Evolutionary conservation across 2,113 vertebrate species (phyloP).

Genomic region (Heptranchias perlo): DNA sequence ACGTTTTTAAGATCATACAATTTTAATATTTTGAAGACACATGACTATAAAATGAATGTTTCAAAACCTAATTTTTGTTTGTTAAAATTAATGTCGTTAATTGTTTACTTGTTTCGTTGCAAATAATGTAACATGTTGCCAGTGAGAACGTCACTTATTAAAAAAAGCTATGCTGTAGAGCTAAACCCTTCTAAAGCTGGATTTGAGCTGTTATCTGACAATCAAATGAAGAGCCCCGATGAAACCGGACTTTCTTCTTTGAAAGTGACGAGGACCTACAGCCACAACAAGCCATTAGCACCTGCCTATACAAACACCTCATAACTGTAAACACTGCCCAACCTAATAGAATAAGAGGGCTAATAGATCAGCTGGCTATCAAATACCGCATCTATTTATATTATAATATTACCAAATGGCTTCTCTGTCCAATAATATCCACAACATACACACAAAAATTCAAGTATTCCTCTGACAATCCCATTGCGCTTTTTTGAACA

Average conservation of each 20-base stretch:
- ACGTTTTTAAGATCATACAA: not conserved
- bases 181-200: not conserved
- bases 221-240: constrained; percentile 16
- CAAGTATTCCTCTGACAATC: constrained; percentile 33
- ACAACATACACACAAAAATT: constrained; percentile 34
- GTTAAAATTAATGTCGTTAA: not conserved
- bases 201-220: constrained; percentile 34
- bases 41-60: not conserved
- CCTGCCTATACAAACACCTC: constrained; percentile 36
- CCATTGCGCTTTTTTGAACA: constrained; percentile 40
- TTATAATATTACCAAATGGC: constrained; percentile 18
- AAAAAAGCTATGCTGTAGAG: not conserved
- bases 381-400: constrained; percentile 26
- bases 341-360: constrained; percentile 19
- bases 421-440: constrained; percentile 34
- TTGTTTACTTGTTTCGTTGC: not conserved
- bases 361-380: constrained; percentile 34
- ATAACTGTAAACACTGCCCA: constrained; percentile 34
- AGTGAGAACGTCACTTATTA: constrained; percentile 4
- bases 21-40: not conserved
- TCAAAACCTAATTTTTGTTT: too few relatives aligned
- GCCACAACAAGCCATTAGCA: constrained; percentile 36
- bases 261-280: constrained; percentile 31
- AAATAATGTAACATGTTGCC: not conserved
- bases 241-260: constrained; percentile 28